Conservation (phyloP, 2,888 invertebrate species). For the Polymixis lichenea region DNA sequence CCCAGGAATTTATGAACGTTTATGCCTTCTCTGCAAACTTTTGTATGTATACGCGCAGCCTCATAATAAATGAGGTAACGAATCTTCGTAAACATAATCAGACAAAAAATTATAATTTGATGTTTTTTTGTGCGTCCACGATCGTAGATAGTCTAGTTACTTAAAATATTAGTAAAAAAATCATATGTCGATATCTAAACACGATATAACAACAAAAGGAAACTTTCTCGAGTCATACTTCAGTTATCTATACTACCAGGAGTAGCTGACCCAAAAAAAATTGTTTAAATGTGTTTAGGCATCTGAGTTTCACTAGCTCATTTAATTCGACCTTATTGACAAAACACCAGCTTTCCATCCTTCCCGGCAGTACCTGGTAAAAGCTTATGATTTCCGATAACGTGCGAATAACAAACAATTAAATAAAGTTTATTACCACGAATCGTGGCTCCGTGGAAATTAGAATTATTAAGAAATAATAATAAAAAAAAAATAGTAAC, state of each 20-base stretch:
- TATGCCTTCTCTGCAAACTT: background rate
- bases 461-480: too few species aligned
- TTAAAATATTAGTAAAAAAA: too few species aligned
- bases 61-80: background rate
- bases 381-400: constrained; percentile 18
- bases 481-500: background rate
- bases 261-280: background rate
- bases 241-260: background rate
- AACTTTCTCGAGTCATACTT: background rate
- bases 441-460: background rate
- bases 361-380: too few species aligned
- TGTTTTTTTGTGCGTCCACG: too few species aligned
- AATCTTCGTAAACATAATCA: background rate
- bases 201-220: background rate
- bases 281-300: too few species aligned
- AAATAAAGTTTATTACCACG: background rate
- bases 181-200: background rate
- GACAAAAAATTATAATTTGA: too few species aligned
- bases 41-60: background rate
- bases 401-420: constrained; percentile 6
- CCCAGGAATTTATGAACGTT: background rate
- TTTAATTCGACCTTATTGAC: background rate
- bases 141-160: too few species aligned
- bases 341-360: background rate
- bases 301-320: background rate